Evolutionary conservation across 2,888 invertebrate species (phyloP).

Genomic region (Diadromus collaris): DNA sequence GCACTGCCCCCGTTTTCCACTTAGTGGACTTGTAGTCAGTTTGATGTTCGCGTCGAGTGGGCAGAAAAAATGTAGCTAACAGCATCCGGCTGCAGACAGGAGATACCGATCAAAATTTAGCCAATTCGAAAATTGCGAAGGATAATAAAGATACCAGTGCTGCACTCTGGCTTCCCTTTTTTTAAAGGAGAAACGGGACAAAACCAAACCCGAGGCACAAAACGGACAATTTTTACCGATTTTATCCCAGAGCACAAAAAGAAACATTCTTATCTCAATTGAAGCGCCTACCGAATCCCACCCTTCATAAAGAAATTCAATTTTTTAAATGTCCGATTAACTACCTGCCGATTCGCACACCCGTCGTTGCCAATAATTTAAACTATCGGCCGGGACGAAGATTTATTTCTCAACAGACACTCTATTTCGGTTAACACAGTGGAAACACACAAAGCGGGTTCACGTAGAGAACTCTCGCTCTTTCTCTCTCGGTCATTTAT

Average conservation of each 20-base stretch:
- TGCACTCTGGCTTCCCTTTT: neutral
- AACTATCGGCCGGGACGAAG: slow-evolving; percentile 26
- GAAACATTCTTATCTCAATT: neutral
- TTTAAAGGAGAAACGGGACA: neutral
- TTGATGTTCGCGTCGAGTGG: slow-evolving; percentile 12
- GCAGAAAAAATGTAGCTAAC: slow-evolving; percentile 17
- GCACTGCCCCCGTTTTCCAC: slow-evolving; percentile 63
- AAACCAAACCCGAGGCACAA: neutral
- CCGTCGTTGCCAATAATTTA: slow-evolving; percentile 23
- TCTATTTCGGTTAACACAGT: slow-evolving; percentile 60
- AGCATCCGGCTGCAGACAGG: neutral
- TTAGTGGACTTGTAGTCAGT: slow-evolving; percentile 15
- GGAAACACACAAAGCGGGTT: slow-evolving; percentile 49
- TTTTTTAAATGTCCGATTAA: neutral
- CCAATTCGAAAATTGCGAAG: neutral
- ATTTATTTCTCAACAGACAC: slow-evolving; percentile 33
- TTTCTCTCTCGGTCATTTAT: slow-evolving; percentile 55
- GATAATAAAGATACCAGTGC: neutral
- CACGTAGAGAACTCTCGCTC: slow-evolving; percentile 50
- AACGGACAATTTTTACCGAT: neutral
- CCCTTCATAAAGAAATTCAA: neutral
- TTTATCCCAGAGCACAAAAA: neutral
- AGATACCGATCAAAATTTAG: neutral
- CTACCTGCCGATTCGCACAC: slow-evolving; percentile 7
- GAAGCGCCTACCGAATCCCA: neutral